Evolutionary conservation across 2,113 vertebrate species (phyloP).

Genomic region (Silurus glanis): DNA sequence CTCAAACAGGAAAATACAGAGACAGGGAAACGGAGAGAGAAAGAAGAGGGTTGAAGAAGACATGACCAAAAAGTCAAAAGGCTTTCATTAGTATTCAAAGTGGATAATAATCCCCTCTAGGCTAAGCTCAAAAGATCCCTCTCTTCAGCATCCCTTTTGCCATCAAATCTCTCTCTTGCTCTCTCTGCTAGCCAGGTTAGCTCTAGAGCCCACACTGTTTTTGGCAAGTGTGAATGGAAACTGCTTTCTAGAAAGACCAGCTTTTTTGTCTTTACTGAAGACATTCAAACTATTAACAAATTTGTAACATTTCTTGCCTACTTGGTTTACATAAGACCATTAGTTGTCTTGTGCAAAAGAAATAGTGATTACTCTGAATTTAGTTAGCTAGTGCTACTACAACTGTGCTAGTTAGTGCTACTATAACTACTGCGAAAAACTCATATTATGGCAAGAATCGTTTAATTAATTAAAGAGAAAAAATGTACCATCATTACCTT

Average conservation of each 20-base stretch:
- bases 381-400: no score
- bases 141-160: neutral
- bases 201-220: neutral
- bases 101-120: conserved; percentile 42
- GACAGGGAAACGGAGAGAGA: conserved; percentile 40
- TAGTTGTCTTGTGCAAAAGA: no score
- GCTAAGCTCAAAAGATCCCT: conserved; percentile 3
- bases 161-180: neutral
- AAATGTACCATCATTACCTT: no score
- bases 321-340: no score
- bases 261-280: neutral
- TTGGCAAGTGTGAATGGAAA: neutral
- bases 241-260: neutral
- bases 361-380: no score
- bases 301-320: no score
- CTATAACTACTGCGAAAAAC: no score
- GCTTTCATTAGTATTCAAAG: conserved; percentile 45
- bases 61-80: conserved; percentile 18
- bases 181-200: neutral
- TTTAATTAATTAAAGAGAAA: no score
- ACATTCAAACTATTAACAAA: no score
- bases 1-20: conserved; percentile 43
- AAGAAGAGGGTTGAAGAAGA: conserved; percentile 33
- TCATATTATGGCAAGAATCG: no score
- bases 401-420: no score